A percentile compares a stretch with the other conserved stretches of the same genome.
Conservation (phyloP, 2,888 invertebrate genomes). For the Dichetophora obliterata region DNA sequence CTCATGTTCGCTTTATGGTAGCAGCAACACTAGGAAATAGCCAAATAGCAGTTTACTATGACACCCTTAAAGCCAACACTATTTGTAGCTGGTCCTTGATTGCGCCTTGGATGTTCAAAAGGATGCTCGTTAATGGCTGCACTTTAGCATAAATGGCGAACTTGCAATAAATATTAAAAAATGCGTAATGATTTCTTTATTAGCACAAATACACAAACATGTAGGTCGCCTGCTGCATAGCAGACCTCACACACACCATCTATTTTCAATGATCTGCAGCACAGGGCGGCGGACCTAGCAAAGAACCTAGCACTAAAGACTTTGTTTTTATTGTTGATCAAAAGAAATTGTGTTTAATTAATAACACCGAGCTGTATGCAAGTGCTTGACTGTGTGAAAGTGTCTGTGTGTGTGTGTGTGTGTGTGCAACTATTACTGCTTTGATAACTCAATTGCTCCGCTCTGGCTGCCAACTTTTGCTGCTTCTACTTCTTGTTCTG, state of each 20-base stretch:
- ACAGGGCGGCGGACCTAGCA: not conserved
- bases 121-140: not conserved
- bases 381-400: not conserved
- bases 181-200: constrained; percentile 11
- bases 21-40: too few species aligned
- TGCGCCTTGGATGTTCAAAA: not conserved
- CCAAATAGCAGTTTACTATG: too few species aligned
- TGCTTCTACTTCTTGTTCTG: not conserved
- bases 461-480: not conserved
- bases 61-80: too few species aligned
- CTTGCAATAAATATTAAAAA: not conserved
- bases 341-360: constrained; percentile 1
- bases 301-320: not conserved
- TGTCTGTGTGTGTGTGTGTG: not conserved
- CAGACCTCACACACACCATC: too few species aligned
- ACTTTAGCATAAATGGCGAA: constrained; percentile 1
- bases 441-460: constrained; percentile 24
- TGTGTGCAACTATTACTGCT: not conserved
- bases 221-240: too few species aligned
- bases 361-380: not conserved
- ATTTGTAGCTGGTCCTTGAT: not conserved
- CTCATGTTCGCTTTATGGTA: too few species aligned
- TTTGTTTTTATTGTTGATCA: constrained; percentile 7
- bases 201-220: not conserved
- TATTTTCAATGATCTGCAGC: not conserved